These are phyloP conservation scores for Zeuzera pyrina DNA, from an alignment of 2,888 invertebrate genomes.

Conservation along the genomic window DNA sequence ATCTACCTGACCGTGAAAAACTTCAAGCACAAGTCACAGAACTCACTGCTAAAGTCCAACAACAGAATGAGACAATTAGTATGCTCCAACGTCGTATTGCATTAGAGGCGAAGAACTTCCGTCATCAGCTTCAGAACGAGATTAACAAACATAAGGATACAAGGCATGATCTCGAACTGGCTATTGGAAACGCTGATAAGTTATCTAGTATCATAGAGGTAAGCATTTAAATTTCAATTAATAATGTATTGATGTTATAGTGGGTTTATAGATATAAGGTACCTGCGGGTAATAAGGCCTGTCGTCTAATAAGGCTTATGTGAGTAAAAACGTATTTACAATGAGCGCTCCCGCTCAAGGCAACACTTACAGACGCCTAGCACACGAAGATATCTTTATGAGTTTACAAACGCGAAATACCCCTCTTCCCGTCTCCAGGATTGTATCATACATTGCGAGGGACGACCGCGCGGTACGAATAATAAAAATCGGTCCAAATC, in stretches of 20 bases:
- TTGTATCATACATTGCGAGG: too few relatives aligned
- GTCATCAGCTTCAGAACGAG: constrained; percentile 79
- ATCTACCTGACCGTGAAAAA: constrained; percentile 82
- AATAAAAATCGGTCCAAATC: too few relatives aligned
- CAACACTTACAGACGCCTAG: too few relatives aligned
- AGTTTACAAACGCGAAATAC: background rate
- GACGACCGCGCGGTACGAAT: too few relatives aligned
- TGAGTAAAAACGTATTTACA: too few relatives aligned
- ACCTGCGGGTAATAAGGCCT: too few relatives aligned
- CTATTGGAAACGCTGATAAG: constrained; percentile 74
- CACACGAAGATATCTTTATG: too few relatives aligned
- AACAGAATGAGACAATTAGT: constrained; percentile 75
- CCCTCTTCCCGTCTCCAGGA: too few relatives aligned
- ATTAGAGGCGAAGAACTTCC: constrained; percentile 82
- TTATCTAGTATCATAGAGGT: constrained; percentile 76
- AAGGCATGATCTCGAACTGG: constrained; percentile 76
- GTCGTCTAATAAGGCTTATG: too few relatives aligned
- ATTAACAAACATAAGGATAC: constrained; percentile 80
- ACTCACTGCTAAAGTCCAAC: constrained; percentile 67
- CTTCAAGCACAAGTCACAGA: constrained; percentile 76
- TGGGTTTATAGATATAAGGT: too few relatives aligned
- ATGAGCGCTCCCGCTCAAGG: too few relatives aligned
- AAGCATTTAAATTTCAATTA: constrained; percentile 2
- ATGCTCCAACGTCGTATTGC: constrained; percentile 79
- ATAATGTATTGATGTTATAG: background rate